Conservation (phyloP, 2,888 invertebrate species). For the Eupithecia centaureata region DNA sequence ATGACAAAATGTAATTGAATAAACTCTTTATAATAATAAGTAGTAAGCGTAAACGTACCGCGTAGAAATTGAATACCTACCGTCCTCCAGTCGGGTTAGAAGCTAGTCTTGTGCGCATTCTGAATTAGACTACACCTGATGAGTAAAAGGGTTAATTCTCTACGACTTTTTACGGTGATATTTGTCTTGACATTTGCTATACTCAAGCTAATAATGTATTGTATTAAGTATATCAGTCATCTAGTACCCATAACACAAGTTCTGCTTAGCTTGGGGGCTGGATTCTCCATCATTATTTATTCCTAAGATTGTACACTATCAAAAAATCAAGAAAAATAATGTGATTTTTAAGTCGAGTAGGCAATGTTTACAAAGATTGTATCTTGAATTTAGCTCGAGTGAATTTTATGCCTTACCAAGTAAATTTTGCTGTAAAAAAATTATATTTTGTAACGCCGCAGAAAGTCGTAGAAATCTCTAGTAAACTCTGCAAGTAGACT, state of each 20-base stretch:
- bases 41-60: conserved; percentile 75
- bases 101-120: conserved; percentile 23
- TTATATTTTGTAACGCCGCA: not conserved
- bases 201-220: no score
- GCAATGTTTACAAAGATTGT: not conserved
- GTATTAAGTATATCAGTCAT: no score
- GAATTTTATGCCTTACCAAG: not conserved
- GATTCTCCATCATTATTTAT: no score
- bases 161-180: not conserved
- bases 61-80: conserved; percentile 38
- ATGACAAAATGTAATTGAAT: conserved; percentile 54
- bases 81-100: conserved; percentile 21
- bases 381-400: not conserved
- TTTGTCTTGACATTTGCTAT: no score
- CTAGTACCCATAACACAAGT: no score
- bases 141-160: not conserved
- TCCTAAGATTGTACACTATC: no score
- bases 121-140: not conserved
- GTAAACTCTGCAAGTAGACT: not conserved
- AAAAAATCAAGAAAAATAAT: not conserved
- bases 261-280: no score
- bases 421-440: not conserved
- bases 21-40: conserved; percentile 58
- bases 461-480: not conserved
- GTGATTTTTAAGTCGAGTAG: not conserved